Base-by-base conservation (phyloP, 2,797 vertebrate species). In the Gymnoscopelus braueri region DNA sequence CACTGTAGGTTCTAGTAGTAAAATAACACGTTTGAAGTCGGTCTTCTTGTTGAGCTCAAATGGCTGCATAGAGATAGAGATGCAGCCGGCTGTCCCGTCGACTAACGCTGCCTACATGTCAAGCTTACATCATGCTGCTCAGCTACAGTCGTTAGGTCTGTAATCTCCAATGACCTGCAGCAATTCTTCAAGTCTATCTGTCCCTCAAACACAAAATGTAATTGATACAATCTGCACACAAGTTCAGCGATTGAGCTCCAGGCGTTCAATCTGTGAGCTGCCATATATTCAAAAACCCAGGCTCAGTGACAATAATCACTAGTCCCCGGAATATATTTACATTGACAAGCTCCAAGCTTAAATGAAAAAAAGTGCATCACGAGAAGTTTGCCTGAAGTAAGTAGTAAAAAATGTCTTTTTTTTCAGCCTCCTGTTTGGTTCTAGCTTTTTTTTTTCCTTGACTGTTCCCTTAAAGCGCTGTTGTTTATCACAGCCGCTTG, bases 401-500 rank as follows among this genome's bases (percentile, higher is more conserved):
- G 63, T 68, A 63, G 71, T 44, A 85, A 86, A 82, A 73, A 86
- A 89, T 81, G 78, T 64, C 64, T 60, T 55, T 68, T 14, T 32
- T 68, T 78, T 60, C 19, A 80, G 68, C 80, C 59, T 63, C 11
- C 44, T 1, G 55, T 79, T 65, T 65, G 67, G 80, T 69, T 69
- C 35, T 74, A 82, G 62, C 64, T 66, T 59, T 79, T 71, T 81
- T 39, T 12, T 62, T 51, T 26, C 50, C 77, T 68, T 79, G 77
- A 71, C 63, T 62, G 81, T 77, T 85, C 77, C 83, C 88, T 89
- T 77, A 78, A 84, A 92, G 89, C 82, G 9, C 57, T 75, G 84
- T 84, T 92, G 91, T 94, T 93, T 92, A 92, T 92, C 89, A 89
- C 81, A 74, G 83, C 80, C 60, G 82, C 82, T 91, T 84, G 80